Base-by-base conservation (phyloP, 2,888 invertebrate genomes). In the Parapristionchus giblindavisi region DNA sequence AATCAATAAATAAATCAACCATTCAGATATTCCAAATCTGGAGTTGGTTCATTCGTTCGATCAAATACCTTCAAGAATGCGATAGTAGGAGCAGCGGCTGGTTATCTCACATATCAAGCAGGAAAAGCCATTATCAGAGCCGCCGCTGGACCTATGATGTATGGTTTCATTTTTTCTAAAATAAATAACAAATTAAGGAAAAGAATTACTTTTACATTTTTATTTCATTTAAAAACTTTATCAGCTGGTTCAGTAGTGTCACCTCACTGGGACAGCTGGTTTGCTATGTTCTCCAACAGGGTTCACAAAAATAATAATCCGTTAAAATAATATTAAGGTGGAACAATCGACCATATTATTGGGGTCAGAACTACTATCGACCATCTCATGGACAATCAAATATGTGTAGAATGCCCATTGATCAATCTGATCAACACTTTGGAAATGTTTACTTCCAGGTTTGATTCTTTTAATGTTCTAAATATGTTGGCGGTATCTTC, bases 381-480 rank as follows among this genome's bases (percentile, higher is more conserved):
- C 70, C 77, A 1, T 54, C 76, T 11, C 81, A 77, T 21, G 81
- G 83, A 76, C 77, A 78, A 71, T 76, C 77, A 21, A 78, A 82
- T 29, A 85, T 85, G 85, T 87, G 87, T 74, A 75, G 87, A 51
- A 87, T 87, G 87, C 87, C 87, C n/a, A 77, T 87, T 68, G 83
- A 86, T 29, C 56, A 78, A 8, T 76, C 65, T 48, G 87, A 87
- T 77, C 79, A 79, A 27, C 82, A 84, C 34, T 85, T 87, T 70
- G 85, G 86, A 75, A 85, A 86, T 70, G 77, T 87, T 52, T 86
- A 85, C 74, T 83, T 86, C 80, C 79, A 82, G 79, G 83, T 83
- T 29, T 36, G 75, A 3, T 32, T 11, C 14, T 11, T 27, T 11
- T 48, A 14, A 48, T 48, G 48, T 21, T 14, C n/a, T n/a, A n/a